phyloP scores from a whole-genome alignment of 2,888 invertebrate genomes.

The Merodon equestris region DNA sequence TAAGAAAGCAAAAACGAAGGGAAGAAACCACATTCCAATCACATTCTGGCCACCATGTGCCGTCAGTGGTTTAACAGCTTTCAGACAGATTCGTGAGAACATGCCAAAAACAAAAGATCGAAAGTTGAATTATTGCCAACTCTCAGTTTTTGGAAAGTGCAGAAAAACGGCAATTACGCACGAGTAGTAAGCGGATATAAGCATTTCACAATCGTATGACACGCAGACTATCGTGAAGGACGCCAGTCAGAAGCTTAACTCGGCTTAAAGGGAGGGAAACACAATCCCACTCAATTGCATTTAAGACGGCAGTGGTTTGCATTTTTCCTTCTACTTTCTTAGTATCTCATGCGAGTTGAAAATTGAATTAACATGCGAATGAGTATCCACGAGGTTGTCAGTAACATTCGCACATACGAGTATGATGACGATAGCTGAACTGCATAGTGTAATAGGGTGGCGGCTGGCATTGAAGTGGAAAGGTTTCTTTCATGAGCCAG shows the following conservation, averaged over 20 bases:
- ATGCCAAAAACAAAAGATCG: too few species aligned
- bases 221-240: constrained; percentile 17
- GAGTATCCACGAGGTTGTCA: constrained; percentile 43
- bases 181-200: not conserved
- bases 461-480: constrained; percentile 7
- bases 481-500: not conserved
- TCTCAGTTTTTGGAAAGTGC: too few species aligned
- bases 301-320: constrained; percentile 50
- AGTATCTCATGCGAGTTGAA: constrained; percentile 26
- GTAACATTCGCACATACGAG: too few species aligned
- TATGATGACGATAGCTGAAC: constrained; percentile 17
- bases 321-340: constrained; percentile 8
- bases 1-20: too few species aligned
- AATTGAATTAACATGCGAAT: constrained; percentile 54
- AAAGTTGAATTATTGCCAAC: too few species aligned
- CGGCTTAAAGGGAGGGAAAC: constrained; percentile 28
- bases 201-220: constrained; percentile 11
- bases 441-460: not conserved
- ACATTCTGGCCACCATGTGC: too few species aligned
- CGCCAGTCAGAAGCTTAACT: constrained; percentile 15
- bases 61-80: too few species aligned
- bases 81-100: too few species aligned
- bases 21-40: too few species aligned
- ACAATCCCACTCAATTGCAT: constrained; percentile 50
- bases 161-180: constrained; percentile 6